Percentiles rank a stretch among this genome's conserved stretches.
Conservation (phyloP, 2,888 invertebrate species). For the Drosophila rellima region DNA sequence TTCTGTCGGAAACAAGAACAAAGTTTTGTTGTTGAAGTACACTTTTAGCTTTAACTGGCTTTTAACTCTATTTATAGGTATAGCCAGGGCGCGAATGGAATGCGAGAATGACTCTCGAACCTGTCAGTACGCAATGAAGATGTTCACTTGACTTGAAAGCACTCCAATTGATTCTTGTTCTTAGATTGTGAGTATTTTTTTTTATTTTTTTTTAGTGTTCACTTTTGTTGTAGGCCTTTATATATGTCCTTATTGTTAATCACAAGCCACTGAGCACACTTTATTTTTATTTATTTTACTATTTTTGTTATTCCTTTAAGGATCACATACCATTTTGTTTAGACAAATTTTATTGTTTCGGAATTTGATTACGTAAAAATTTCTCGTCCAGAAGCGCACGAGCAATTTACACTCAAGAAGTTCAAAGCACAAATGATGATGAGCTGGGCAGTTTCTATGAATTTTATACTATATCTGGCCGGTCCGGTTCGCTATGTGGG, state of each 20-base stretch:
- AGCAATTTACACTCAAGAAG: conserved; percentile 83
- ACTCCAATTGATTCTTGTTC: conserved; percentile 39
- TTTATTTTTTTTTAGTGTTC: conserved; percentile 14
- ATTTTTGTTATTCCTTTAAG: conserved; percentile 25
- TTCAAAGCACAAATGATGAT: conserved; percentile 86
- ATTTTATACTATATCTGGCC: conserved; percentile 84
- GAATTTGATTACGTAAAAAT: conserved; percentile 55
- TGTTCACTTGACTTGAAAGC: conserved; percentile 62
- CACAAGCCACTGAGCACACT: conserved; percentile 23
- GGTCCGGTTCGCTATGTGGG: conserved; percentile 73
- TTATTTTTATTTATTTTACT: background rate
- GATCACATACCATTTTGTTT: conserved; percentile 64
- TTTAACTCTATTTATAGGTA: conserved; percentile 10
- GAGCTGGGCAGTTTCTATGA: conserved; percentile 82
- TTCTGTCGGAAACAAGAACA: conserved; percentile 70
- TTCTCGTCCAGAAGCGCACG: conserved; percentile 74
- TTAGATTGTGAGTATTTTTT: background rate
- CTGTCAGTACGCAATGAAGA: conserved; percentile 63
- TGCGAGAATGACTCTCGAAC: conserved; percentile 59
- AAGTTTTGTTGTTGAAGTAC: conserved; percentile 19
- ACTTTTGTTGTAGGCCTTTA: conserved; percentile 8
- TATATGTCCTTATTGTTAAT: conserved; percentile 29
- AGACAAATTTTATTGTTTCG: conserved; percentile 4
- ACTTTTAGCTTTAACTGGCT: conserved; percentile 12
- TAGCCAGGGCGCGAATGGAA: conserved; percentile 61